phyloP scores from a whole-genome alignment of 1,140 invertebrate species.

The Tenebrio molitor region DNA sequence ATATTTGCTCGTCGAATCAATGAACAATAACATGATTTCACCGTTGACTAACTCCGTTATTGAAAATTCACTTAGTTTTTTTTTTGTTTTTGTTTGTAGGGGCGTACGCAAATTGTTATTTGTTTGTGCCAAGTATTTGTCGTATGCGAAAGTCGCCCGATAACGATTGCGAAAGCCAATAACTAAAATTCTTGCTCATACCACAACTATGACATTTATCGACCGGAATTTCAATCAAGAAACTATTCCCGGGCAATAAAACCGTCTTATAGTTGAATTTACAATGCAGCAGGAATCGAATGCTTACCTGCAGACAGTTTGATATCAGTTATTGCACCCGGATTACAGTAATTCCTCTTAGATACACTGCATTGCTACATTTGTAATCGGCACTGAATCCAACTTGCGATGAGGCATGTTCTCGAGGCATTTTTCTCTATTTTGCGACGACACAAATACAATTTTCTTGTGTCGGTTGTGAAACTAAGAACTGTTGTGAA shows the following conservation, averaged over 20 bases:
- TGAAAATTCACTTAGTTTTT: constrained; percentile 13
- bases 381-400: too few species aligned
- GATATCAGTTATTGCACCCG: too few species aligned
- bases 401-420: too few species aligned
- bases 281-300: neutral
- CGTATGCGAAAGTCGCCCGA: neutral
- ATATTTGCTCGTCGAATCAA: constrained; percentile 11
- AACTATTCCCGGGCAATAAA: constrained; percentile 30
- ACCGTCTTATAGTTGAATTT: constrained; percentile 15
- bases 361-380: too few species aligned
- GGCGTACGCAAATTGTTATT: neutral
- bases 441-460: neutral
- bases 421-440: neutral
- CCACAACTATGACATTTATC: constrained; percentile 42
- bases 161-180: neutral
- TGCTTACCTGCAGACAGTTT: constrained; percentile 2
- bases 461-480: neutral
- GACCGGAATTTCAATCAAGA: constrained; percentile 41
- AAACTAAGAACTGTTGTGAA: neutral
- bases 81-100: constrained; percentile 10
- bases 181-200: constrained; percentile 18
- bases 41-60: constrained; percentile 17
- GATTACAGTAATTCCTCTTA: too few species aligned
- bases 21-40: constrained; percentile 24
- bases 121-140: neutral